Conservation (phyloP, 2,113 vertebrate species). For the Muscicapa adusta region DNA sequence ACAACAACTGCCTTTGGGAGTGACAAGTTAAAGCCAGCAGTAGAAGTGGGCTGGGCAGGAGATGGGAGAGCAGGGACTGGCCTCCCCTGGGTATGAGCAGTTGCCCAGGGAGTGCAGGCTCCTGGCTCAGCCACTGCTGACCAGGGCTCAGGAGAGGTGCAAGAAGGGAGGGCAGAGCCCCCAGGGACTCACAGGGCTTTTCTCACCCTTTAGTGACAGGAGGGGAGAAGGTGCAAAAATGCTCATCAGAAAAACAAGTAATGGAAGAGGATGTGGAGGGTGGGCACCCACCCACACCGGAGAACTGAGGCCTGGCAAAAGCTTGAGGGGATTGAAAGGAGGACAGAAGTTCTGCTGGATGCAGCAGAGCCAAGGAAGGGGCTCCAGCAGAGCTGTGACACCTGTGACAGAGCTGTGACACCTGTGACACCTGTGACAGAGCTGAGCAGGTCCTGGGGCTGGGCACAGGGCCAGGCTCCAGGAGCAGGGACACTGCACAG, state of each 20-base stretch:
- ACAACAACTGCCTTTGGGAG: neutral
- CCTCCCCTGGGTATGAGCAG: neutral
- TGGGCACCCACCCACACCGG: neutral
- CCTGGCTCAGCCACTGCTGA: neutral
- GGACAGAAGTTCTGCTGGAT: neutral
- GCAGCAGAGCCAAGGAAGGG: neutral
- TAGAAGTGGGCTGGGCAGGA: neutral
- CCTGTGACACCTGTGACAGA: too few species aligned
- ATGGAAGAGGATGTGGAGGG: neutral
- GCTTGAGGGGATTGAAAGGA: accelerated
- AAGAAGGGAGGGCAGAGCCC: neutral
- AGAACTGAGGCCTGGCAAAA: neutral
- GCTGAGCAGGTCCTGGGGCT: too few species aligned
- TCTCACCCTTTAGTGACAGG: neutral
- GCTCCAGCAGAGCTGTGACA: neutral
- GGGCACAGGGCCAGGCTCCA: neutral
- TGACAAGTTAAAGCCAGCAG: neutral
- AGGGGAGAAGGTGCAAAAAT: neutral
- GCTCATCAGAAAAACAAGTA: neutral
- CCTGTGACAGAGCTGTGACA: too few species aligned
- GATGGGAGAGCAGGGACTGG: accelerated
- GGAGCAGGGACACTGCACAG: neutral
- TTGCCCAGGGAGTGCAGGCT: neutral
- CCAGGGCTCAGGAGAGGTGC: neutral
- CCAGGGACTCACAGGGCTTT: neutral